Conservation (phyloP, 2,113 vertebrate genomes). For the Tetrao urogallus region DNA sequence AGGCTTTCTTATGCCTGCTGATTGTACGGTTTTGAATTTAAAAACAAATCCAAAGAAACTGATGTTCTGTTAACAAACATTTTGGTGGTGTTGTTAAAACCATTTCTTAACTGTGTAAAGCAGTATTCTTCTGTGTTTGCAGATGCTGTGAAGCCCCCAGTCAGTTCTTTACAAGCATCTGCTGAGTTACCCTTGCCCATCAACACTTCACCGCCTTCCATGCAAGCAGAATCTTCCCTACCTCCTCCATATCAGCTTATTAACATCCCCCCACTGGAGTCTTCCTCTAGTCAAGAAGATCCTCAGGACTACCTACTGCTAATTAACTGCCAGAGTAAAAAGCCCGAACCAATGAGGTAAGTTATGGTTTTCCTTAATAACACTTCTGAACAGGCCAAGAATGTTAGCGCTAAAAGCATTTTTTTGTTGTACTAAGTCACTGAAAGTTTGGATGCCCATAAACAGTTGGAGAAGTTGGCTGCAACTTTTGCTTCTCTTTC, state of each 20-base stretch:
- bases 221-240: constrained; percentile 79
- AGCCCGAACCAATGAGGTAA: constrained; percentile 94
- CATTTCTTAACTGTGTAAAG: neutral
- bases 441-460: neutral
- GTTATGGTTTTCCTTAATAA: neutral
- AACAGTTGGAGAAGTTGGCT: neutral
- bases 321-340: constrained; percentile 98
- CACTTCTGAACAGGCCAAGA: neutral
- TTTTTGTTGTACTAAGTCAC: accelerated
- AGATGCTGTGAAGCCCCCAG: constrained; percentile 87
- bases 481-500: neutral
- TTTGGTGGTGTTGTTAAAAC: neutral
- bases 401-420: neutral
- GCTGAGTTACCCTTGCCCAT: constrained; percentile 84
- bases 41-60: neutral
- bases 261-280: constrained; percentile 86
- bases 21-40: neutral
- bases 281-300: constrained; percentile 91
- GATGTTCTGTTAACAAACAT: neutral
- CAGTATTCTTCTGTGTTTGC: neutral
- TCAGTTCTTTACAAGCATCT: constrained; percentile 80
- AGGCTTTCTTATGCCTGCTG: neutral
- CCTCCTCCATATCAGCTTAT: constrained; percentile 95
- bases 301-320: constrained; percentile 97
- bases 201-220: constrained; percentile 68